Evolutionary conservation across 1,140 invertebrate genomes (phyloP), one percentile per base, ranked within the genome.

Genomic region (Leptinotarsa lineolata): DNA sequence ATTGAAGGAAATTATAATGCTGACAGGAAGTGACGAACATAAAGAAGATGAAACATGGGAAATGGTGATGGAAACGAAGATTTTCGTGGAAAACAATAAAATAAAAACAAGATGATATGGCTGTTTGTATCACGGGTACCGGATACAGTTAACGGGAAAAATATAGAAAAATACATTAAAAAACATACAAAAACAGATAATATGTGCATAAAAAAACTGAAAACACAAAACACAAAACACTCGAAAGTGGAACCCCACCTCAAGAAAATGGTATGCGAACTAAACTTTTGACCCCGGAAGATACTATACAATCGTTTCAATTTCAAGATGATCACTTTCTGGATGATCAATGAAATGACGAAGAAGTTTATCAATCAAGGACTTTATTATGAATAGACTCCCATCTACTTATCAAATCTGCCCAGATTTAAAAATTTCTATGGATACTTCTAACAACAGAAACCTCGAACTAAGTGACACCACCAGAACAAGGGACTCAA

Each of bases 111-210:
- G 22, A 61, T 16, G 60, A 61, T 61, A 61, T 61, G 60, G 60
- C 60, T 61, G 60, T 61, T 61, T 61, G 60, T 61, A 13, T 61
- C 60, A 20, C 60, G 60, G 60, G 60, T 61, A 1, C 60, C 20
- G 4, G 20, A 61, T 1, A 4, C 60, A 61, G 22, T 61, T n/a
- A 61, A 20, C 18, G 60, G 4, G 60, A 18, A 61, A 61, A 61
- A 21, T 16, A 61, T 61, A 61, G 60, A 24, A n/a, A 61, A 24
- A 16, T 61, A 61, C 16, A 61, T 61, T 1, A 61, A 61, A 61
- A 16, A 61, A 13, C 60, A 61, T 61, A 61, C 60, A 61, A 61
- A 61, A 61, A 61, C 60, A 61, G 60, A 61, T 22, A 61, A 61
- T 20, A 4, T 61, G 21, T 20, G 15, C 60, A 61, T 60, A 4